Conservation (phyloP, 2,797 vertebrate genomes). For the Sparidentex hasta region DNA sequence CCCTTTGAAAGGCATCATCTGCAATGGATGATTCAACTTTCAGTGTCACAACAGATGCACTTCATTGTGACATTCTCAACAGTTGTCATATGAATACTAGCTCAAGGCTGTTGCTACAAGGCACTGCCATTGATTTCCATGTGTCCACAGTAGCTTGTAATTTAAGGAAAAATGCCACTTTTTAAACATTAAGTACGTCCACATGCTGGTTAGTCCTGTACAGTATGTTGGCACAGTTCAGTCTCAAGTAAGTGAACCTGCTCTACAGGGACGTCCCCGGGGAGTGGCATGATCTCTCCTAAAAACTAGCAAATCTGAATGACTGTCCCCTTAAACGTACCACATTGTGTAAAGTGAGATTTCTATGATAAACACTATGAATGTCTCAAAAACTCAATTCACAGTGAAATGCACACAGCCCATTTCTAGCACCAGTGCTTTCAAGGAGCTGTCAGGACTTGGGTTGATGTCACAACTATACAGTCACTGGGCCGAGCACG, state of each 20-base stretch:
- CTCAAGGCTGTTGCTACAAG: slow-evolving; percentile 54
- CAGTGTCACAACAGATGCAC: slow-evolving; percentile 69
- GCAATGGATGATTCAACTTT: slow-evolving; percentile 68
- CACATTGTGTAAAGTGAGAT: too few species aligned
- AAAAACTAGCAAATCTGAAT: background rate
- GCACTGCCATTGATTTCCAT: slow-evolving; percentile 45
- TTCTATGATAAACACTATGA: too few species aligned
- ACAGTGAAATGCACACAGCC: too few species aligned
- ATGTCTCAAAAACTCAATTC: too few species aligned
- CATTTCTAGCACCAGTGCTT: too few species aligned
- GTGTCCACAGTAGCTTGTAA: slow-evolving; percentile 25
- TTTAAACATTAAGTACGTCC: background rate
- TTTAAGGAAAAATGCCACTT: slow-evolving; percentile 40
- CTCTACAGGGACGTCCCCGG: slow-evolving; percentile 7
- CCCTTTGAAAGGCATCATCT: slow-evolving; percentile 67
- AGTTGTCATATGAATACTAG: slow-evolving; percentile 32
- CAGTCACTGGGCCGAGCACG: too few species aligned
- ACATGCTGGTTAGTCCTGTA: slow-evolving; percentile 10
- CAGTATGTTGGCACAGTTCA: slow-evolving; percentile 41
- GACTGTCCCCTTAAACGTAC: background rate
- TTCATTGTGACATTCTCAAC: slow-evolving; percentile 71
- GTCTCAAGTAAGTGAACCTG: slow-evolving; percentile 41
- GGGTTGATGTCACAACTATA: too few species aligned
- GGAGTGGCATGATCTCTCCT: background rate
- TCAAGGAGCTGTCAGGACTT: too few species aligned